A percentile compares a stretch with the other conserved stretches of the same genome.
phyloP scores from a whole-genome alignment of 2,888 invertebrate genomes.

The Gastrophysa polygoni region DNA sequence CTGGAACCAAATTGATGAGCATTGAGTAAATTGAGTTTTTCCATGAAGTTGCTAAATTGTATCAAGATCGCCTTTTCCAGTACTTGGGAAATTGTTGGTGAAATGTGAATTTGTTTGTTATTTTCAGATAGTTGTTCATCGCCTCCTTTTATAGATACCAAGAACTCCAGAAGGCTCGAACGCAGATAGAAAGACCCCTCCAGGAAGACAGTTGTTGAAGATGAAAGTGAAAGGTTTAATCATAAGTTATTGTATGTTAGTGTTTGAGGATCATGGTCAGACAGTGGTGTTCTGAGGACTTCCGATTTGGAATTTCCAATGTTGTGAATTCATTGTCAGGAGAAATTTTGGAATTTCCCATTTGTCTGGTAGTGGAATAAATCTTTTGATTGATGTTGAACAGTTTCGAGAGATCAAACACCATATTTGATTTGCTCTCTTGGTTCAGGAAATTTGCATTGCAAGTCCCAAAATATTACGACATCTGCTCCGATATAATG shows the following conservation, averaged over 20 bases:
- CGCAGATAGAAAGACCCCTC: not conserved
- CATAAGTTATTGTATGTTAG: not conserved
- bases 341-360: no score
- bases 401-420: no score
- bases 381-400: no score
- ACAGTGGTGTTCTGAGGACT: no score
- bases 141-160: not conserved
- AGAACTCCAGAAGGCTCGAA: not conserved
- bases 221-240: not conserved
- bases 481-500: no score
- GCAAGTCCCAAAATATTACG: no score
- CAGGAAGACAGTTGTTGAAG: not conserved
- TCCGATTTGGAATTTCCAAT: no score
- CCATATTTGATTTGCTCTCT: no score
- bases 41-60: not conserved
- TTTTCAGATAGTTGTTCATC: constrained; percentile 1
- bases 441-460: no score
- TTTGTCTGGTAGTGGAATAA: no score
- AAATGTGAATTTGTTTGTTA: constrained; percentile 3
- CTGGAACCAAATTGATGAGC: not conserved
- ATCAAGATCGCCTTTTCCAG: not conserved
- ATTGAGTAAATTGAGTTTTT: not conserved
- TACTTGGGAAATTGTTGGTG: not conserved
- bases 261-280: no score
- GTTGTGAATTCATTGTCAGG: no score